Percentiles rank a stretch among this genome's conserved stretches.
Conservation (phyloP, 2,888 invertebrate genomes). For the Ecliptopera silaceata region DNA sequence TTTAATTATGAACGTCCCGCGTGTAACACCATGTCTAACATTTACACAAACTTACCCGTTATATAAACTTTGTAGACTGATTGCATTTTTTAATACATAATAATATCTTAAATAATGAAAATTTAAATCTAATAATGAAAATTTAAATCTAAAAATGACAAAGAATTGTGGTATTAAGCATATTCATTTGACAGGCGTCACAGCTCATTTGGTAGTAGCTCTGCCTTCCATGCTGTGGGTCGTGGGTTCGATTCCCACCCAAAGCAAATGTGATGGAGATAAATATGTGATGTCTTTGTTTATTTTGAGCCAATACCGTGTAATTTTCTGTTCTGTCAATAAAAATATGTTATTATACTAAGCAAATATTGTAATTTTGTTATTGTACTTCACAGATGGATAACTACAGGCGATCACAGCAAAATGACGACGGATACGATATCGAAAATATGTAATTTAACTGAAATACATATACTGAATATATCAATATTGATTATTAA, state of each 20-base stretch:
- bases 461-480: conserved; percentile 33
- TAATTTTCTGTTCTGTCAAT: neutral
- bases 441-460: conserved; percentile 61
- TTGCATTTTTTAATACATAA: neutral
- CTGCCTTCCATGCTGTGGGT: no score
- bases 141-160: no score
- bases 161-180: no score
- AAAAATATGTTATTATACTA: neutral
- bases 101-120: no score
- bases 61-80: neutral
- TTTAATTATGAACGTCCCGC: conserved; percentile 20
- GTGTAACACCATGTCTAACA: conserved; percentile 10
- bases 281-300: no score
- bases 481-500: conserved; percentile 7
- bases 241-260: no score
- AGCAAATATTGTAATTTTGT: no score
- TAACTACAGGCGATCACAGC: conserved; percentile 71
- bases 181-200: no score
- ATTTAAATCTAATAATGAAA: no score
- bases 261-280: no score
- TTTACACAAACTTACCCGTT: conserved; percentile 11
- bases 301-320: no score
- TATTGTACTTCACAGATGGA: conserved; percentile 61
- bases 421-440: conserved; percentile 65
- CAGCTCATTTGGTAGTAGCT: no score